These are phyloP conservation scores for Pseudochromis fuscus DNA, from an alignment of 2,797 vertebrate genomes.

Conservation along the genomic window DNA sequence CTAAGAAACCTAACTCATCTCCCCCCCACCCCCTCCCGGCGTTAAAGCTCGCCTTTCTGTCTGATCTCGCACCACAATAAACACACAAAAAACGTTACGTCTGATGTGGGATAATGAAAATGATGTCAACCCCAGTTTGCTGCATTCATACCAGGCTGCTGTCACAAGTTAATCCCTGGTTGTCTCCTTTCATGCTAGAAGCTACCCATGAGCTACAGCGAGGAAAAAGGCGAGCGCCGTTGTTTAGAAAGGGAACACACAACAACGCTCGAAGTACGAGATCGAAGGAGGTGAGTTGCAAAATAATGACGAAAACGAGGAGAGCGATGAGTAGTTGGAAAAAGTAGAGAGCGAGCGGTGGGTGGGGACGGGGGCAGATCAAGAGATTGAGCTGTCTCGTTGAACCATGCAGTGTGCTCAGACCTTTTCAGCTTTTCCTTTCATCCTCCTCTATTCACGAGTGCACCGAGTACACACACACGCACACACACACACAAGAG, in stretches of 20 bases:
- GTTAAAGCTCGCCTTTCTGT: not conserved
- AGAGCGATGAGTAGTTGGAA: slow-evolving; percentile 5
- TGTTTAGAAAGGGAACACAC: slow-evolving; percentile 5
- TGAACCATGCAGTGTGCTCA: slow-evolving; percentile 67
- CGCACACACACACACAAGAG: slow-evolving; percentile 57
- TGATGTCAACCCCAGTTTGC: slow-evolving; percentile 1
- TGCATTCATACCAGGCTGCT: slow-evolving; percentile 16
- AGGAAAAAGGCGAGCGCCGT: not conserved
- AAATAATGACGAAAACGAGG: slow-evolving; percentile 2
- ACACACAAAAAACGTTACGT: not conserved
- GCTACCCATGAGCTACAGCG: not conserved
- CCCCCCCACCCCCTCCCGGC: not conserved
- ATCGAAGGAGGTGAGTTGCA: slow-evolving; percentile 6
- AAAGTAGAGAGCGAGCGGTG: slow-evolving; percentile 39
- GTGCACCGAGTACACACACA: slow-evolving; percentile 55
- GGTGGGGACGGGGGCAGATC: slow-evolving; percentile 63
- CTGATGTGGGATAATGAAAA: slow-evolving; percentile 21
- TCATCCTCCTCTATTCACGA: slow-evolving; percentile 78
- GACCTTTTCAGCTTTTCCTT: slow-evolving; percentile 80
- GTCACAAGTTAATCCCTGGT: slow-evolving; percentile 4
- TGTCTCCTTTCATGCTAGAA: slow-evolving; percentile 12
- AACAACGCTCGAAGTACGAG: slow-evolving; percentile 6
- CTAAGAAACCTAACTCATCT: no score
- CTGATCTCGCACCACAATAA: not conserved
- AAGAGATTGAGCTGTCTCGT: slow-evolving; percentile 75